Evolutionary conservation across 1,140 invertebrate species (phyloP), one percentile per base, ranked within the genome.

Genomic region (Ostrea denselamellosa): DNA sequence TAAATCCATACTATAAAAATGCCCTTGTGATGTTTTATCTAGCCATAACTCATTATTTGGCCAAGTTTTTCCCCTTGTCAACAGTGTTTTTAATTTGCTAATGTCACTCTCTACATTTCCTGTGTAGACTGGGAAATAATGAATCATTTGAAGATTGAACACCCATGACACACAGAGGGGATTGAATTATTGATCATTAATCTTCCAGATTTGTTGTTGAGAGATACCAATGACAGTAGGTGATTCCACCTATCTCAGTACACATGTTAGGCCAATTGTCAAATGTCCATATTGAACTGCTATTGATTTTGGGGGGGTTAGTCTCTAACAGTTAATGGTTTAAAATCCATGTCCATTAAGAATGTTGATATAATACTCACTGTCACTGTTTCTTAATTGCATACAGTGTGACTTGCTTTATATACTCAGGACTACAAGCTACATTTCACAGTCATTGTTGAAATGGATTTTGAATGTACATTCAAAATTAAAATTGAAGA

Each of bases 11-110:
- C 14, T 12, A 34, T 28, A 34, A 28, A 25, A 77, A 77, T 2
- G 8, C 25, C 12, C 9, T 9, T 77, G 22, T 34, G 28, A 34
- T 25, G 28, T 44, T 44, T 44, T 44, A 44, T 44, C 34, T 44
- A 77, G 68, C 0, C 68, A 77, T 77, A 28, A 28, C 28, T 28
- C 12, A 77, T 77, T 12, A 77, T 77, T 77, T 25, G 25, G 22
- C 68, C 10, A 62, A 62, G 14, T 62, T 62, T 62, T 19, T 2
- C 17, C 56, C 14, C 5, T 56, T 62, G 56, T 62, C 56, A 19
- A 62, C 17, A 17, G 5, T 77, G 68, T 34, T 77, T 44, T 77
- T 77, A 77, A 77, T 77, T 77, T 77, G 68, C 68, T 77, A 77
- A 77, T 77, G 68, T 62, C n/a, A n/a, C 56, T 62, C n/a, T 62